A percentile compares a stretch with the other conserved stretches of the same genome.
Conservation (phyloP, 2,888 invertebrate genomes). For the Zaprionus lineosus region DNA sequence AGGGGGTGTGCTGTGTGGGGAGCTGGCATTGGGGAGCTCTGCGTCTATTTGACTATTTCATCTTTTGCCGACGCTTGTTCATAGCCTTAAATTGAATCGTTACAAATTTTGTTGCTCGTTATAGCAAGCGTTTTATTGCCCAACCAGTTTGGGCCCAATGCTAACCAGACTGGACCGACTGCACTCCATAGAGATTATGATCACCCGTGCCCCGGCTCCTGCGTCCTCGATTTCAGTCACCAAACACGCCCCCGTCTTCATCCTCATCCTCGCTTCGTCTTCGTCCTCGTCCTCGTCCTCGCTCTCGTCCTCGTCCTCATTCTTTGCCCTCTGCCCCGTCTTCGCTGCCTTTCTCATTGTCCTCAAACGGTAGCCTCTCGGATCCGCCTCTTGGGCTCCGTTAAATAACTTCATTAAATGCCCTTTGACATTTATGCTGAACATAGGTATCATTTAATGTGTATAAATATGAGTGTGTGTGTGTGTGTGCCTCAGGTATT, state of each 20-base stretch:
- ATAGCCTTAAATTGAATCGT: constrained; percentile 80
- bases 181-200: constrained; percentile 67
- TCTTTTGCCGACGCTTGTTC: constrained; percentile 77
- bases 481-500: constrained; percentile 9
- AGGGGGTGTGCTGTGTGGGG: neutral
- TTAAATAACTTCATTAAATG: constrained; percentile 78
- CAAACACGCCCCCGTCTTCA: constrained; percentile 22
- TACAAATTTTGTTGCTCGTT: constrained; percentile 81
- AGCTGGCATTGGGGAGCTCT: constrained; percentile 35
- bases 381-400: constrained; percentile 36
- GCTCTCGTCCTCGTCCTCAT: constrained; percentile 3
- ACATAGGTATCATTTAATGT: constrained; percentile 35
- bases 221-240: constrained; percentile 11
- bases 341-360: neutral
- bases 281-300: neutral
- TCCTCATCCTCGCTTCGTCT: neutral
- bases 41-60: constrained; percentile 75
- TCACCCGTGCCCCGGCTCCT: constrained; percentile 27
- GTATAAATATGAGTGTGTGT: constrained; percentile 2
- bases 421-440: constrained; percentile 72
- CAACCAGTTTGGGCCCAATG: constrained; percentile 70
- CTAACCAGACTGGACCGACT: constrained; percentile 50
- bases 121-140: constrained; percentile 79
- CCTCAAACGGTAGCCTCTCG: constrained; percentile 51
- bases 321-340: neutral